Conservation (phyloP, 2,888 invertebrate species). For the Hyppa rectilinea region DNA sequence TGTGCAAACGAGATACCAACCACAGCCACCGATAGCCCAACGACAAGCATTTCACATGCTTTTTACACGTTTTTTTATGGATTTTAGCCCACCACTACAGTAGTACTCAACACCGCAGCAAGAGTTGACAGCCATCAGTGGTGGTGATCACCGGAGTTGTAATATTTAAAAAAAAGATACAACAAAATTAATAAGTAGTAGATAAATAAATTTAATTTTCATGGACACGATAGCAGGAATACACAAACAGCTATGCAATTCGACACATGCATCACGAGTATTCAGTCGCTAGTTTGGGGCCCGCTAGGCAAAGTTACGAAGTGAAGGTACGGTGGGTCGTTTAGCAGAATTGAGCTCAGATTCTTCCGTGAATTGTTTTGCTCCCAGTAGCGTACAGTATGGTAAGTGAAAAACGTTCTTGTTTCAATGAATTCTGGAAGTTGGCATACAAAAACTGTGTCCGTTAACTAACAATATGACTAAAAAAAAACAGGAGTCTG, state of each 20-base stretch:
- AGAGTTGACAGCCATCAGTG: too few relatives aligned
- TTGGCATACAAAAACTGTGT: background rate
- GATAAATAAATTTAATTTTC: too few relatives aligned
- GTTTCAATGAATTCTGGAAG: background rate
- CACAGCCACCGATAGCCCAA: too few relatives aligned
- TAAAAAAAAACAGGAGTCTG: background rate
- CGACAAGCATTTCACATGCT: too few relatives aligned
- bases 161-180: background rate
- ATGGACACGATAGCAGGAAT: too few relatives aligned
- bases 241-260: background rate
- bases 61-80: too few relatives aligned
- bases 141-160: too few relatives aligned
- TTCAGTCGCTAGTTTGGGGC: constrained; percentile 42
- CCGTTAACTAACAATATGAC: background rate
- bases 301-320: constrained; percentile 54
- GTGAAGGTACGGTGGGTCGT: constrained; percentile 50
- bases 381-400: constrained; percentile 4
- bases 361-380: constrained; percentile 39
- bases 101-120: too few relatives aligned
- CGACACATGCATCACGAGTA: background rate
- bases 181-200: background rate
- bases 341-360: constrained; percentile 50
- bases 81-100: too few relatives aligned
- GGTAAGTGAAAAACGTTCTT: constrained; percentile 8
- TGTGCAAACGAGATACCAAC: too few relatives aligned